These are phyloP conservation scores for Urechis unicinctus DNA, from an alignment of 2,888 invertebrate genomes.

Conservation along the genomic window DNA sequence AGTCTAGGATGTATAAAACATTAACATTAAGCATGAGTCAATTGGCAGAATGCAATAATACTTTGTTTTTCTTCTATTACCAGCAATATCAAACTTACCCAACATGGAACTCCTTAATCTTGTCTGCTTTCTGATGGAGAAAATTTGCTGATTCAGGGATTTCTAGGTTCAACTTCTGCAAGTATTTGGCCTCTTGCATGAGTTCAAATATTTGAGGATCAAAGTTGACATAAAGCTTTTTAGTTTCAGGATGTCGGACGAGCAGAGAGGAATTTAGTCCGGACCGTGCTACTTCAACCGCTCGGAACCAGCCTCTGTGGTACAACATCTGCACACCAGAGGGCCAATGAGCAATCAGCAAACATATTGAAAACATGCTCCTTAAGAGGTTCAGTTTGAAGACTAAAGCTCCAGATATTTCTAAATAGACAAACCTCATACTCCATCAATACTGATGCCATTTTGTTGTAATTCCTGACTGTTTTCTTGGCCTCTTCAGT, in stretches of 20 bases:
- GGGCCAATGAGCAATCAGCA: neutral
- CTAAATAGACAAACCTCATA: too few relatives aligned
- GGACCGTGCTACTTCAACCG: conserved; percentile 43
- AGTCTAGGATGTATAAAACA: too few relatives aligned
- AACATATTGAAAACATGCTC: too few relatives aligned
- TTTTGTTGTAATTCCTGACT: conserved; percentile 50
- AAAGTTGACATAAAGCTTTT: conserved; percentile 47
- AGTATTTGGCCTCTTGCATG: conserved; percentile 49
- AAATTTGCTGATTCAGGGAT: conserved; percentile 45
- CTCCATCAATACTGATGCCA: conserved; percentile 50
- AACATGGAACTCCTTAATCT: conserved; percentile 37
- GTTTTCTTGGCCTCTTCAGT: conserved; percentile 47
- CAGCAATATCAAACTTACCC: conserved; percentile 28
- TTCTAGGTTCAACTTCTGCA: conserved; percentile 46
- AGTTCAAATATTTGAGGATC: conserved; percentile 49
- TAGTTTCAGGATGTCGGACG: conserved; percentile 54
- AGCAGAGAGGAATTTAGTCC: conserved; percentile 53
- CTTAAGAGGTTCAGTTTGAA: too few relatives aligned
- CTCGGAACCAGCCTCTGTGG: conserved; percentile 48
- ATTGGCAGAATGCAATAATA: neutral
- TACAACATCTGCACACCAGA: conserved; percentile 40
- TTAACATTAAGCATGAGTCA: too few relatives aligned
- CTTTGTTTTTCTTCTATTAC: neutral
- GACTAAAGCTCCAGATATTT: too few relatives aligned
- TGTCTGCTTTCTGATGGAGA: conserved; percentile 42